phyloP scores from a whole-genome alignment of 1,140 invertebrate genomes.

The Eufriesea mexicana region DNA sequence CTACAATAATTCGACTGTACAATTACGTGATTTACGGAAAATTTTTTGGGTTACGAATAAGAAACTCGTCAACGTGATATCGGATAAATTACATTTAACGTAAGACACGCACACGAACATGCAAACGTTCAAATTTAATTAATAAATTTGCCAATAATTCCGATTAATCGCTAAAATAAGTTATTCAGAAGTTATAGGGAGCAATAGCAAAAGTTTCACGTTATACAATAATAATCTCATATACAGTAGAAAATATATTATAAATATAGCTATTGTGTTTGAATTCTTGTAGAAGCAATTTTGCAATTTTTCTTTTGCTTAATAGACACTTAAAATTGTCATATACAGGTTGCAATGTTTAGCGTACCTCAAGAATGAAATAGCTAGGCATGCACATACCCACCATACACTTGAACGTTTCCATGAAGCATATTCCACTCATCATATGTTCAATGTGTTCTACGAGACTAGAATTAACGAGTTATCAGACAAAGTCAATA shows the following conservation, averaged over 20 bases:
- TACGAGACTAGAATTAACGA: slow-evolving; percentile 59
- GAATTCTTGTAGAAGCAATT: too few species aligned
- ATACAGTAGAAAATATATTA: too few species aligned
- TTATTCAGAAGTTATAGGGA: too few species aligned
- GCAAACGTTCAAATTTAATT: neutral
- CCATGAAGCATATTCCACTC: slow-evolving; percentile 61
- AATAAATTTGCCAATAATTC: neutral
- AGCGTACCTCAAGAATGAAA: slow-evolving; percentile 67
- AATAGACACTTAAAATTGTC: neutral
- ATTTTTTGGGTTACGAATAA: neutral
- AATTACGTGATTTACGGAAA: too few species aligned
- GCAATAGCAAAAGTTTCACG: too few species aligned
- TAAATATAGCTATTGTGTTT: too few species aligned
- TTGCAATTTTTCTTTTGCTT: too few species aligned
- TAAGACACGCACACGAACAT: neutral
- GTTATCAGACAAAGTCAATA: neutral
- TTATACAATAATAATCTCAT: too few species aligned
- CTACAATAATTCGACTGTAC: too few species aligned
- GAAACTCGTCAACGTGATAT: neutral
- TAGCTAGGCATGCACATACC: slow-evolving; percentile 69
- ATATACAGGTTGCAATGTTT: slow-evolving; percentile 2
- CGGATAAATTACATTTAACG: neutral
- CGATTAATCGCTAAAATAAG: too few species aligned
- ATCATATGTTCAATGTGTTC: slow-evolving; percentile 58
- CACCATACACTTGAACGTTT: slow-evolving; percentile 64